phyloP scores from a whole-genome alignment of 2,888 invertebrate genomes.

The Sarcophaga variegata region DNA sequence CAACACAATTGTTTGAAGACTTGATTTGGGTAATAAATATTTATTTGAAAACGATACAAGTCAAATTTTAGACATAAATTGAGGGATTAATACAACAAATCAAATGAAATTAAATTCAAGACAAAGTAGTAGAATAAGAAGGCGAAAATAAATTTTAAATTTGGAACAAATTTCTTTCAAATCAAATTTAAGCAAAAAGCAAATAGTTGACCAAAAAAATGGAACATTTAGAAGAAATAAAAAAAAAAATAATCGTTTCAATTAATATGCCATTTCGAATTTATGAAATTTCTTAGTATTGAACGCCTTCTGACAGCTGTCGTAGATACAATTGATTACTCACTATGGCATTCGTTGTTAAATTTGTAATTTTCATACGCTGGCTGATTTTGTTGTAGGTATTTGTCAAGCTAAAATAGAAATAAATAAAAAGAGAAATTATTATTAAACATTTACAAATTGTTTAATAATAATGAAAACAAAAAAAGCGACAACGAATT shows the following conservation, averaged over 20 bases:
- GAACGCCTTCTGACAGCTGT: constrained; percentile 21
- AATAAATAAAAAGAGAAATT: constrained; percentile 58
- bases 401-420: constrained; percentile 26
- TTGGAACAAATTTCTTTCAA: constrained; percentile 17
- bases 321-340: background rate
- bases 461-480: constrained; percentile 35
- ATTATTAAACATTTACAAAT: constrained; percentile 49
- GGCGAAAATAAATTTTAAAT: background rate
- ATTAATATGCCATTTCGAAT: background rate
- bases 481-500: background rate
- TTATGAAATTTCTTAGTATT: background rate
- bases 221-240: background rate
- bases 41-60: constrained; percentile 32
- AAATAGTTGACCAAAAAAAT: too few species aligned
- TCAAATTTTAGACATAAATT: constrained; percentile 5
- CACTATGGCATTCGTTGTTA: too few species aligned
- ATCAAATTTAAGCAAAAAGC: background rate
- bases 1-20: constrained; percentile 9
- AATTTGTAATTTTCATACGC: too few species aligned
- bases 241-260: background rate
- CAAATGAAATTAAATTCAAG: background rate
- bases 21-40: constrained; percentile 34
- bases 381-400: background rate
- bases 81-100: constrained; percentile 13
- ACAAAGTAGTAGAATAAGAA: background rate